These are phyloP conservation scores for Prietella phreatophila DNA, from an alignment of 2,113 vertebrate species.

Conservation along the genomic window DNA sequence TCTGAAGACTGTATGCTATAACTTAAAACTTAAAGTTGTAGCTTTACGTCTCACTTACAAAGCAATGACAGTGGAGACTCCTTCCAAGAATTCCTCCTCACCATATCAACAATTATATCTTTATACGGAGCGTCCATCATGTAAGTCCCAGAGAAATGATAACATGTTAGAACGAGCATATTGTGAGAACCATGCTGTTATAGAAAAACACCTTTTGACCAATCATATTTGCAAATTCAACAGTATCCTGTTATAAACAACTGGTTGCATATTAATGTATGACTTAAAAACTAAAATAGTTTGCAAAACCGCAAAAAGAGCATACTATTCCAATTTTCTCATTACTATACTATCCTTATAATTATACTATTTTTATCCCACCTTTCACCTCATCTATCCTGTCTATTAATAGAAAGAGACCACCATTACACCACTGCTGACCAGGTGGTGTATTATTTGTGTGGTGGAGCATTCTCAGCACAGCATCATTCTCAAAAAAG, in stretches of 20 bases:
- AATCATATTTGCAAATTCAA: neutral
- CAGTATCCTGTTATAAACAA: neutral
- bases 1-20: neutral
- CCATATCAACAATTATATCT: neutral
- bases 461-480: neutral
- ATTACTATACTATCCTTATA: neutral
- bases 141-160: neutral
- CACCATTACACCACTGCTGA: neutral
- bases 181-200: neutral
- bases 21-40: neutral
- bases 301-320: neutral
- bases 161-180: neutral
- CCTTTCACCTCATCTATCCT: neutral
- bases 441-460: neutral
- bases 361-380: neutral
- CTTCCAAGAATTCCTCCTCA: neutral
- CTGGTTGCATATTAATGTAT: neutral
- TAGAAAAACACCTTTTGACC: neutral
- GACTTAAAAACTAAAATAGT: neutral
- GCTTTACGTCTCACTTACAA: neutral
- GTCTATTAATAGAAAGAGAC: neutral
- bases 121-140: neutral
- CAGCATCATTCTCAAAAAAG: neutral
- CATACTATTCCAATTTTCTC: neutral
- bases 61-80: neutral